Percentiles rank a stretch among this genome's conserved stretches.
Evolutionary conservation across 2,113 vertebrate species (phyloP).

Genomic region (rabbit (Oryctolagus cuniculus)): DNA sequence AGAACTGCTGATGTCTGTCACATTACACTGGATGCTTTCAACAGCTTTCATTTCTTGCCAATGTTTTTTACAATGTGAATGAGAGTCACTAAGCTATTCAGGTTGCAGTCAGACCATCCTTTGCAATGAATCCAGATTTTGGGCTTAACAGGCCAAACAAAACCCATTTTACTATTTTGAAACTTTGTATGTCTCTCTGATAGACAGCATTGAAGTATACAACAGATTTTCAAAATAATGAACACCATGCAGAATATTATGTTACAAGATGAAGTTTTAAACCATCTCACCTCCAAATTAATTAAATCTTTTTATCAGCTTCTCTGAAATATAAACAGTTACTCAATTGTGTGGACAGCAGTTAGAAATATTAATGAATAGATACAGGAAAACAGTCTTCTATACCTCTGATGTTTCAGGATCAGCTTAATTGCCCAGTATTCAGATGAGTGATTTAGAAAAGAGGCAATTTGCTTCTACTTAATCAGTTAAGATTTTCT

Average conservation of each 20-base stretch:
- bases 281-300: neutral
- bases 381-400: neutral
- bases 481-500: constrained; percentile 48
- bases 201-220: neutral
- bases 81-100: neutral
- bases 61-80: constrained; percentile 8
- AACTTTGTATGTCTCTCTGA: constrained; percentile 3
- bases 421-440: neutral
- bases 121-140: constrained; percentile 39
- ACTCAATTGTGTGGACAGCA: neutral
- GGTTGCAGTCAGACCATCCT: neutral
- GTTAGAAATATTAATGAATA: constrained; percentile 6
- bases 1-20: neutral
- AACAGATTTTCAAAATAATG: neutral
- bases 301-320: neutral
- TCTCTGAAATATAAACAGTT: constrained; percentile 25
- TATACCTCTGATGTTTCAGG: neutral
- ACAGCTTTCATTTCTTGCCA: neutral
- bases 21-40: neutral
- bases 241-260: neutral
- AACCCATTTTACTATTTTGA: constrained; percentile 54
- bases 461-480: neutral
- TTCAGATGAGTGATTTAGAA: neutral
- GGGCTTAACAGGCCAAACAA: neutral
- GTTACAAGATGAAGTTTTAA: neutral